Base-by-base conservation (phyloP, 2,888 invertebrate genomes). In the Agonopterix alstromeriana region DNA sequence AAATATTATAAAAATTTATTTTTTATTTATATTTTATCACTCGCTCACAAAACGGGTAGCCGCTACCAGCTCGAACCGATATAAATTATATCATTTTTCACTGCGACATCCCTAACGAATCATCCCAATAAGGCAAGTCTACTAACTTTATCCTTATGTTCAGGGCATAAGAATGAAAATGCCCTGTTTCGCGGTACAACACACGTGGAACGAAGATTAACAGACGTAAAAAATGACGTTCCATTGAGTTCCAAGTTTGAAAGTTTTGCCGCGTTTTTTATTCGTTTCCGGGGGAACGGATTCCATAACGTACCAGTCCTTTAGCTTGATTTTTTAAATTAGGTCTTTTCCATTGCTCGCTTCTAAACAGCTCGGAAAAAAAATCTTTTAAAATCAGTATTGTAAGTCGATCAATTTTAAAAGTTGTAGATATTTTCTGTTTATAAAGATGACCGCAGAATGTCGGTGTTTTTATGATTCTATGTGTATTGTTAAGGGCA, bases 21-120 rank as follows among this genome's bases (percentile, higher is more conserved):
- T 77, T 81, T 86, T 84, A 80, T 83, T 85, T 87, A 75, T 84
- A 83, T 83, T 85, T 85, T 83, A 78, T 82, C 80, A 72, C 78
- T 66, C 67, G 71, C 67, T 70, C 80, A 85, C 85, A 88, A 88
- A 88, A 88, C 87, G 86, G 72, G 88, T 87, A 88, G 88, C 88
- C 80, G 85, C 70, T 82, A 81, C 83, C 80, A 77, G 65, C 38
- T 10, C 61, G 63, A 59, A 71, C 73, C 74, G 81, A 87, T 87
- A 88, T 87, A 88, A 88, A 88, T 88, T 88, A 88, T 88, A 87
- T 82, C 86, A 88, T 87, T 87, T 87, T 85, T 87, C 88, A 87
- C 75, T 77, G 80, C 79, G 86, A 86, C 86, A 85, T 76, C 83
- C 81, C 82, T 81, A 83, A 83, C 84, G 27, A 27, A 27, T 27